A percentile compares a stretch with the other conserved stretches of the same genome.
These are phyloP conservation scores for Oplegnathus fasciatus DNA, from an alignment of 2,113 vertebrate genomes.

Conservation along the genomic window DNA sequence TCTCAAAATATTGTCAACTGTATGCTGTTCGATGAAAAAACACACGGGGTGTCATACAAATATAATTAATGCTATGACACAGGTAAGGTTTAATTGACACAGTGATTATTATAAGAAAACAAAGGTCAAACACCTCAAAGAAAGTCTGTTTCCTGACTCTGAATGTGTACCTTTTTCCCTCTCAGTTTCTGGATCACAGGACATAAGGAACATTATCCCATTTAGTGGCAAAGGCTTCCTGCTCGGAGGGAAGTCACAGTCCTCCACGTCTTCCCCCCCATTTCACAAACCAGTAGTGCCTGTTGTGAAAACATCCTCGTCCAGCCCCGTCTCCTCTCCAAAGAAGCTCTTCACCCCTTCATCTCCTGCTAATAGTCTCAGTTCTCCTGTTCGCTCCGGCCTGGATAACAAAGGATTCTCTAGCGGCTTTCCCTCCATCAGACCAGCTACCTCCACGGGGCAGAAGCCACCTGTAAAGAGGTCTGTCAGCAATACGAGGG, in stretches of 20 bases:
- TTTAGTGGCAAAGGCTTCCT: conserved; percentile 91
- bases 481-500: conserved; percentile 83
- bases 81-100: too few relatives aligned
- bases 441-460: neutral
- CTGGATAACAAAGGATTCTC: neutral
- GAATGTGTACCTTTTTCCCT: conserved; percentile 5
- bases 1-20: neutral
- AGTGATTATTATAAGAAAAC: neutral
- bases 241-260: conserved; percentile 82
- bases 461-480: conserved; percentile 54
- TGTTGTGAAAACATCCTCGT: neutral
- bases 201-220: conserved; percentile 82
- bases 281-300: conserved; percentile 45
- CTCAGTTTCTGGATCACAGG: conserved; percentile 79
- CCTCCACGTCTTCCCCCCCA: neutral
- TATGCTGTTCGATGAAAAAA: too few relatives aligned
- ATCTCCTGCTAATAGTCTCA: conserved; percentile 13
- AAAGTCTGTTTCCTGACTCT: neutral
- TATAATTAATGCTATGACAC: too few relatives aligned
- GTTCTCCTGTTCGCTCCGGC: conserved; percentile 9
- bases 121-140: neutral
- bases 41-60: too few relatives aligned
- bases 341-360: conserved; percentile 29
- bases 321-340: neutral
- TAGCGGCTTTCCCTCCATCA: conserved; percentile 12